Evolutionary conservation across 2,113 vertebrate genomes (phyloP).

Genomic region (Catagonus wagneri): DNA sequence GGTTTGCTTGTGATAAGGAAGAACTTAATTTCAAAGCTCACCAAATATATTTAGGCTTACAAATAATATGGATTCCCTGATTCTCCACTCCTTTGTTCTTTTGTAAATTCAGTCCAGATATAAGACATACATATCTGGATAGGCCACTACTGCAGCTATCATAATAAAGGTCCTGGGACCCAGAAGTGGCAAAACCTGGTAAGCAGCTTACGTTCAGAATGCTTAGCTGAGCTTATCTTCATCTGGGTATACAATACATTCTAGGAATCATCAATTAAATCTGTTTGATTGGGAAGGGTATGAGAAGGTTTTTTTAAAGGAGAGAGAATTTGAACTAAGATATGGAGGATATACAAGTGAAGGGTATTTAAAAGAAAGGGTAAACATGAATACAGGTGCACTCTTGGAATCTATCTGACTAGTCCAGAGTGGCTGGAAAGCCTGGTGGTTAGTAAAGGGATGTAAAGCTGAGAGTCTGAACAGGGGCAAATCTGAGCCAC

Average conservation of each 20-base stretch:
- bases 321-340: not conserved
- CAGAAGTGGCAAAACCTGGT: not conserved
- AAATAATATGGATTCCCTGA: not conserved
- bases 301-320: not conserved
- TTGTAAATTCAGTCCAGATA: not conserved
- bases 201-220: not conserved
- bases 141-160: not conserved
- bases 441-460: not conserved
- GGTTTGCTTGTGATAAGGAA: not conserved
- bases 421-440: not conserved
- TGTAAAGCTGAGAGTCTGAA: not conserved
- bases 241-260: not conserved
- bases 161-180: not conserved
- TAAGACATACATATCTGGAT: not conserved
- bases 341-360: not conserved
- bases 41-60: slow-evolving; percentile 16
- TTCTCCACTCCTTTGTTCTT: not conserved
- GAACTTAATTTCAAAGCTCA: not conserved
- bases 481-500: not conserved
- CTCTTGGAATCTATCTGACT: not conserved
- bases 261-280: not conserved
- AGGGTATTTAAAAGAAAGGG: not conserved
- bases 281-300: not conserved
- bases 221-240: not conserved
- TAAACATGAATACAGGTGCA: not conserved